Base-by-base conservation (phyloP, 2,888 invertebrate genomes). In the Stenotaenia linearis region DNA sequence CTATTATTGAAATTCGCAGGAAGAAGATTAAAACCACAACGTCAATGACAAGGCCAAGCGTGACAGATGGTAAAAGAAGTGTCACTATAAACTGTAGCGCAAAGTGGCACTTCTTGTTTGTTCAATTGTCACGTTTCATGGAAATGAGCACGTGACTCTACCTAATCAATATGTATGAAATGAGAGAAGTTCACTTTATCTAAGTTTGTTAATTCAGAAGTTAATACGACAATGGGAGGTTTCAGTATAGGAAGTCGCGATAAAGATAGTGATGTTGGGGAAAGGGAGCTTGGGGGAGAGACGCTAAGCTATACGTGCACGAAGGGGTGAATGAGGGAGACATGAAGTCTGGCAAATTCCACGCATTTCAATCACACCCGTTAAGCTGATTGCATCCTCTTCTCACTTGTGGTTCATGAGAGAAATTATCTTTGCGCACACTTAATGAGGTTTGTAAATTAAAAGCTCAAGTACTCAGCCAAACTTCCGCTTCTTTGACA, bases 61-160 rank as follows among this genome's bases (percentile, higher is more conserved):
- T 69, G 69, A 69, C 69, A 69, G 69, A 69, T 69, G 69, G 69
- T 69, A 69, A 69, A 69, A 69, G 69, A 69, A 69, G 69, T 69
- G 69, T 69, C 69, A 69, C 25, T 69, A 69, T 50, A 50, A 50
- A 50, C 50, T 50, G 18, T 5, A 69, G 69, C 69, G 25, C 25
- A 69, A 28, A 69, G 69, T 69, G 69, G 69, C 69, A 69, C 25
- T 12, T 69, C 69, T 69, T 69, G 69, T 69, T 69, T 69, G 69
- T 69, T 69, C 69, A 69, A 69, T 69, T 69, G 69, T 69, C 69
- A 69, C 69, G 69, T 69, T 28, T 69, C 69, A 69, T 69, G 69
- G 69, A 69, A 69, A 69, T 69, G 69, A 69, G 69, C 69, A 69
- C 25, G 69, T 69, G 69, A n/a, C 69, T 25, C 69, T 69, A 25